A percentile compares a stretch with the other conserved stretches of the same genome.
These are phyloP conservation scores for Alloplasta piceator DNA, from an alignment of 2,888 invertebrate species.

Conservation along the genomic window DNA sequence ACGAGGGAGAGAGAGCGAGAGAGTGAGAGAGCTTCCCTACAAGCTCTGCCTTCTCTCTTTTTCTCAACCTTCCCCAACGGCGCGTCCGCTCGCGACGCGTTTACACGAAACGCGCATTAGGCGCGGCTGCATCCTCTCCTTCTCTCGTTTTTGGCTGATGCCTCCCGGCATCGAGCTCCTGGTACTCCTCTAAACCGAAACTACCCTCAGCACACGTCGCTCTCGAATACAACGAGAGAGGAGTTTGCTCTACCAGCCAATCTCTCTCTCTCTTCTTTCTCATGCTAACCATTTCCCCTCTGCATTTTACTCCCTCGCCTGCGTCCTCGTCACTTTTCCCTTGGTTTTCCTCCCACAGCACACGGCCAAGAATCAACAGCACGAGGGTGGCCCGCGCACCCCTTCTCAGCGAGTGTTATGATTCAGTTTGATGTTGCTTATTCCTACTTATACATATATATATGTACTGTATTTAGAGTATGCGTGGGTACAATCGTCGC, in stretches of 20 bases:
- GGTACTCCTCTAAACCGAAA: slow-evolving; percentile 20
- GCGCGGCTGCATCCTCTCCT: slow-evolving; percentile 76
- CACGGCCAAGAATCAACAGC: slow-evolving; percentile 57
- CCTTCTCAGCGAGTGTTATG: slow-evolving; percentile 44
- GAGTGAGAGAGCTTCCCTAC: slow-evolving; percentile 6
- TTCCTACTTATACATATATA: slow-evolving; percentile 31
- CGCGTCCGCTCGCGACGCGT: slow-evolving; percentile 71
- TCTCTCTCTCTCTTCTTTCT: slow-evolving; percentile 46
- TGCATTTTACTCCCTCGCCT: slow-evolving; percentile 21
- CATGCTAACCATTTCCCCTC: slow-evolving; percentile 41
- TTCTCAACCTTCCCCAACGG: slow-evolving; percentile 70
- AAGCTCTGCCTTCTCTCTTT: slow-evolving; percentile 51
- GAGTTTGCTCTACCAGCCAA: slow-evolving; percentile 7
- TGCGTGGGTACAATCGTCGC: slow-evolving; percentile 24
- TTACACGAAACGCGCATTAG: slow-evolving; percentile 82
- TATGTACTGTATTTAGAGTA: slow-evolving; percentile 9
- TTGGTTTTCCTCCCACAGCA: background rate
- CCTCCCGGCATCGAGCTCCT: slow-evolving; percentile 53
- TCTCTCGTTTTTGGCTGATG: slow-evolving; percentile 67
- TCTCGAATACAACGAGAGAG: slow-evolving; percentile 3
- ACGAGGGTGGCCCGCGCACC: slow-evolving; percentile 32
- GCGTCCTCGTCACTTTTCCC: slow-evolving; percentile 14
- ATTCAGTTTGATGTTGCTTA: slow-evolving; percentile 50
- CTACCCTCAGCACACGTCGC: slow-evolving; percentile 37
- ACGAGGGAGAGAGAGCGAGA: too few species aligned